Conservation (phyloP, 1,140 invertebrate genomes). For the Diorhabda sublineata region DNA sequence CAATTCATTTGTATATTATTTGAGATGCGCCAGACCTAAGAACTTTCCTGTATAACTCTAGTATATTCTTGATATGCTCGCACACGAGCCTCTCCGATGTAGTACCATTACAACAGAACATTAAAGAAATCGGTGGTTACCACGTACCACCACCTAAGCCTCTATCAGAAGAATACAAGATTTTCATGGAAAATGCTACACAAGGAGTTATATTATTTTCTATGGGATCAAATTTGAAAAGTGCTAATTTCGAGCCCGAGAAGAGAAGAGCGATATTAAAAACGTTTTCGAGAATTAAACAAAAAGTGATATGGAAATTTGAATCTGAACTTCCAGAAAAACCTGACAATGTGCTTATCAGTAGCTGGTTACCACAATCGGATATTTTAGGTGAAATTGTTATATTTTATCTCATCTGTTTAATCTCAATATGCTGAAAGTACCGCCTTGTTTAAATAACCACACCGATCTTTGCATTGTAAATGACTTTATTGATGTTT, state of each 20-base stretch:
- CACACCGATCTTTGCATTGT: too few species aligned
- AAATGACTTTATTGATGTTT: too few species aligned
- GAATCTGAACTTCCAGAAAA: conserved; percentile 50
- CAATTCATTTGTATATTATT: not conserved
- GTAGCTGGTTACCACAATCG: conserved; percentile 59
- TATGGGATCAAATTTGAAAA: conserved; percentile 57
- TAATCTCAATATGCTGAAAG: too few species aligned
- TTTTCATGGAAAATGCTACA: conserved; percentile 54
- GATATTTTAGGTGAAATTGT: conserved; percentile 53
- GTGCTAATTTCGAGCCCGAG: conserved; percentile 47
- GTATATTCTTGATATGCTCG: conserved; percentile 43
- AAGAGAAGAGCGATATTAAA: conserved; percentile 50
- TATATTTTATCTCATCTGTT: too few species aligned
- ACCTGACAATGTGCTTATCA: conserved; percentile 49
- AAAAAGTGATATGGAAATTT: conserved; percentile 63
- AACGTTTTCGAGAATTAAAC: conserved; percentile 52
- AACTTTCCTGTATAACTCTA: conserved; percentile 42
- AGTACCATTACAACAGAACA: conserved; percentile 34
- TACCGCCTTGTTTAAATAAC: too few species aligned
- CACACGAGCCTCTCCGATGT: conserved; percentile 37
- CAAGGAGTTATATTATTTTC: conserved; percentile 66
- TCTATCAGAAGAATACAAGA: conserved; percentile 44
- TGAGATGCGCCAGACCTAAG: conserved; percentile 7
- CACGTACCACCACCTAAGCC: conserved; percentile 28
- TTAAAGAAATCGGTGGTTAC: conserved; percentile 32